These are phyloP conservation scores for Psittacara wagleri DNA, from an alignment of 2,113 vertebrate species.

Conservation along the genomic window DNA sequence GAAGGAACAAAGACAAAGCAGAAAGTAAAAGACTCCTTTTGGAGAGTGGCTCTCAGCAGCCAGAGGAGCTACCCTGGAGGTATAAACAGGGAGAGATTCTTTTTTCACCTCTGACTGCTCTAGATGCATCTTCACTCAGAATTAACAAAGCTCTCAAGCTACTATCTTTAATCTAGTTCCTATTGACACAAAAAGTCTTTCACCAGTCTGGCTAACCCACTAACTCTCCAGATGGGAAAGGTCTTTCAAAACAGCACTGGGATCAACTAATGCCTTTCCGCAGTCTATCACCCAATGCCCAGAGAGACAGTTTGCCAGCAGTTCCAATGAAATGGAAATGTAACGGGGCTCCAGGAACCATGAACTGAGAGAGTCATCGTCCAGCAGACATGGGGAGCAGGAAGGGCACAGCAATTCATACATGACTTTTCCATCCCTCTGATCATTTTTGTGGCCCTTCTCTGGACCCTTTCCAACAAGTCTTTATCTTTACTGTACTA, in stretches of 20 bases:
- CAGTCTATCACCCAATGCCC: not conserved
- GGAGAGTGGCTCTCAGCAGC: not conserved
- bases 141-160: not conserved
- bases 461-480: not conserved
- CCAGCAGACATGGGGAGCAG: fast-evolving
- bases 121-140: not conserved
- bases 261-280: not conserved
- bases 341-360: not conserved
- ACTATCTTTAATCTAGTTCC: not conserved
- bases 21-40: not conserved
- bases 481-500: not conserved
- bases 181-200: not conserved
- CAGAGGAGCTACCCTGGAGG: not conserved
- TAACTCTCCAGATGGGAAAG: not conserved
- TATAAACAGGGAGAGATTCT: not conserved
- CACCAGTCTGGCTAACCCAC: not conserved
- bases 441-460: not conserved
- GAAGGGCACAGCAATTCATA: not conserved
- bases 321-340: not conserved
- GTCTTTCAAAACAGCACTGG: not conserved
- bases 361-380: not conserved
- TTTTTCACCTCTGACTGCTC: not conserved
- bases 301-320: not conserved
- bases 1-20: not conserved
- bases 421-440: not conserved